phyloP scores from a whole-genome alignment of 2,113 vertebrate species.

The Chamaea fasciata region DNA sequence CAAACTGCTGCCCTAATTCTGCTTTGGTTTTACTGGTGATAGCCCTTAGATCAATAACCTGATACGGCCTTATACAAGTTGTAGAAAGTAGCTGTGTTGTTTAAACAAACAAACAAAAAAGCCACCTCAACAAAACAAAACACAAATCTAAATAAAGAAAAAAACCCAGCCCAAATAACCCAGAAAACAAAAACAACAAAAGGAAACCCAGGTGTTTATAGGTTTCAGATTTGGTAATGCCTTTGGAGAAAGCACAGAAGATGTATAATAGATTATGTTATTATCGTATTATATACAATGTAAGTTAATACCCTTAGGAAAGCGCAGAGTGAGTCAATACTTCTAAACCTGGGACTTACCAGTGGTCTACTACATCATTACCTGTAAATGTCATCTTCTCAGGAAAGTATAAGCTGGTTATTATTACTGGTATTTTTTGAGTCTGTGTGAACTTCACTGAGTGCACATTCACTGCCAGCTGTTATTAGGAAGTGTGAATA shows the following conservation, averaged over 20 bases:
- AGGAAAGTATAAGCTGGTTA: not conserved
- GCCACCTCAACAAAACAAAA: not conserved
- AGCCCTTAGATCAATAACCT: not conserved
- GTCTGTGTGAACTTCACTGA: not conserved
- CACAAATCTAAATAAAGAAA: not conserved
- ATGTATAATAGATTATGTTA: not conserved
- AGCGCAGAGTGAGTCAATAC: not conserved
- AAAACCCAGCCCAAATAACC: not conserved
- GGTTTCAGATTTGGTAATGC: not conserved
- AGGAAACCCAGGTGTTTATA: not conserved
- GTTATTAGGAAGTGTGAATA: constrained; percentile 36
- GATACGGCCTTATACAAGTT: not conserved
- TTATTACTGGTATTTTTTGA: not conserved
- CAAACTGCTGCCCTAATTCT: not conserved
- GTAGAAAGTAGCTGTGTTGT: not conserved
- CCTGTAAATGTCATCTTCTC: not conserved
- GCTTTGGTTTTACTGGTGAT: not conserved
- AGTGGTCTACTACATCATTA: not conserved
- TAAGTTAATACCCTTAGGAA: not conserved
- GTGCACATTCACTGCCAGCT: not conserved
- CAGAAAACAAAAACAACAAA: not conserved
- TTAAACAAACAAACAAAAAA: not conserved
- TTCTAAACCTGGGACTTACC: not conserved
- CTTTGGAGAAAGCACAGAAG: not conserved
- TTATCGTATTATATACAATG: not conserved